Conservation (phyloP, 2,797 vertebrate species). For the Sarcoramphus papa region DNA sequence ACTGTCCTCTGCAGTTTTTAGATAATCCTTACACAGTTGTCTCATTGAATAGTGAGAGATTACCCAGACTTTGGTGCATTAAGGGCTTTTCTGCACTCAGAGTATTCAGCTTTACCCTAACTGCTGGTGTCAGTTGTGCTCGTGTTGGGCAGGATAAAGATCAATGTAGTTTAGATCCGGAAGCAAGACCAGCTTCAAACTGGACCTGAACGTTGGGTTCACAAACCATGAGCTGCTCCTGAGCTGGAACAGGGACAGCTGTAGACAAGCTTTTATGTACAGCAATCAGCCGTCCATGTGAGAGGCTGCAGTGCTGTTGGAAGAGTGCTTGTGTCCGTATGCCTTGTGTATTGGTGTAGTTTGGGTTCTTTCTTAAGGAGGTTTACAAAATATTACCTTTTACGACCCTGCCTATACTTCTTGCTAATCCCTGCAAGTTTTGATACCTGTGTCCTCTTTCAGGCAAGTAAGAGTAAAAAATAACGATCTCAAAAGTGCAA, state of each 20-base stretch:
- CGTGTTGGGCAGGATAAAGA: background rate
- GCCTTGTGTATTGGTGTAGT: background rate
- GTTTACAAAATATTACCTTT: background rate
- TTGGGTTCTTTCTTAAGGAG: background rate
- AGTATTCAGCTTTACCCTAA: background rate
- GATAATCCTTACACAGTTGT: background rate
- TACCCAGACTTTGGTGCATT: background rate
- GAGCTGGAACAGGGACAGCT: background rate
- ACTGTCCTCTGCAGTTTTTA: background rate
- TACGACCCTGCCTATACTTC: background rate
- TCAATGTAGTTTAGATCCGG: background rate
- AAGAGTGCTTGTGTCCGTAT: background rate
- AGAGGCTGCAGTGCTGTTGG: background rate
- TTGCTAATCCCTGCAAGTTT: background rate
- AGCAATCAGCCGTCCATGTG: background rate
- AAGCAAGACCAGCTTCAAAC: background rate
- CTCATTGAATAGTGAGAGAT: background rate
- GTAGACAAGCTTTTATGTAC: background rate
- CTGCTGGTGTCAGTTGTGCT: background rate
- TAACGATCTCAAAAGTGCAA: background rate
- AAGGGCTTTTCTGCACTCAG: background rate
- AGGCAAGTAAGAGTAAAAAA: background rate
- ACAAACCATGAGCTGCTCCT: background rate
- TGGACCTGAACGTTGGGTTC: background rate
- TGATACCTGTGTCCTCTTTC: background rate